These are phyloP conservation scores for Ridgeia piscesae DNA, from an alignment of 1,140 invertebrate genomes.

Conservation along the genomic window DNA sequence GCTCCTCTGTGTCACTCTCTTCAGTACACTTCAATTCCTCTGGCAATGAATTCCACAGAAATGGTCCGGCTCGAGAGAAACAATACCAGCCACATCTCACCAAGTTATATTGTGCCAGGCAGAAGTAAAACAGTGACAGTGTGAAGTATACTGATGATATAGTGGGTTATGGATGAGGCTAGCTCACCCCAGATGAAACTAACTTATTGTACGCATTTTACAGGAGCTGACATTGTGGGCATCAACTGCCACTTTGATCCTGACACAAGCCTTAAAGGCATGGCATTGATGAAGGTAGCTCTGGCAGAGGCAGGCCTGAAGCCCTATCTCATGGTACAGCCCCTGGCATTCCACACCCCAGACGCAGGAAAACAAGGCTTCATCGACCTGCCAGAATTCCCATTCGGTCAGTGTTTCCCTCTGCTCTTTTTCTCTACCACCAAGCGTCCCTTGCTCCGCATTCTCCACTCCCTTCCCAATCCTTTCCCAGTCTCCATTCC, in stretches of 20 bases:
- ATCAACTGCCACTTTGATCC: constrained; percentile 60
- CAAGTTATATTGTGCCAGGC: no score
- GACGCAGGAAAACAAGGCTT: constrained; percentile 58
- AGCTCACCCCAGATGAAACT: no score
- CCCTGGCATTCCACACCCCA: constrained; percentile 55
- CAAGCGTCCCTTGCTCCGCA: constrained; percentile 2
- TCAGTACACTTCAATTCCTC: no score
- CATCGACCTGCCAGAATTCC: constrained; percentile 60
- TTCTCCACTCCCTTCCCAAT: no score
- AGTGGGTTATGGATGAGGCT: no score
- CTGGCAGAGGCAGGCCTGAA: constrained; percentile 46
- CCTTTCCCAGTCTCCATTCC: no score
- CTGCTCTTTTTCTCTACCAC: background rate
- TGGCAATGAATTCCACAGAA: no score
- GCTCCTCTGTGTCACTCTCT: no score
- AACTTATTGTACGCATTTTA: background rate
- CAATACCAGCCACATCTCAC: no score
- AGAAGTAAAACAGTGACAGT: no score
- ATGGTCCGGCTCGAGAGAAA: no score
- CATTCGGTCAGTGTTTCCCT: constrained; percentile 47
- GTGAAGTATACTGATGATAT: no score
- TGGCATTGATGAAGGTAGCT: constrained; percentile 55
- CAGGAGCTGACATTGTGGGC: constrained; percentile 56
- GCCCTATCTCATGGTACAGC: constrained; percentile 54
- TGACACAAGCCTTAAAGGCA: constrained; percentile 45